A percentile compares a stretch with the other conserved stretches of the same genome.
Conservation (phyloP, 2,888 invertebrate species). For the Pimpla rufipes region DNA sequence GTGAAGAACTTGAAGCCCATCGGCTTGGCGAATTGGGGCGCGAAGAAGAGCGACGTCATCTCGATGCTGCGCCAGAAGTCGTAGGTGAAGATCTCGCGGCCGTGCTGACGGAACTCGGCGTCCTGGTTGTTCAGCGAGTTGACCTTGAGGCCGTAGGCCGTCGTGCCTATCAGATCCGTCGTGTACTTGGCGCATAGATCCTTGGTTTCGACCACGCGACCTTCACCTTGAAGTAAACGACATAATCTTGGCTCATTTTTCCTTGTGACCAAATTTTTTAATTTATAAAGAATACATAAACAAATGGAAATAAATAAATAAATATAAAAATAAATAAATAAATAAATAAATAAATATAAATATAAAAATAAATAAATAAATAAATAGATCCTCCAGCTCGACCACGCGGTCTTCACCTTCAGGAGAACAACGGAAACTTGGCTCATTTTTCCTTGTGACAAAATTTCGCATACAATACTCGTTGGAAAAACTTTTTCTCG, state of each 20-base stretch:
- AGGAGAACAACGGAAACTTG: too few species aligned
- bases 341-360: too few species aligned
- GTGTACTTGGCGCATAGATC: constrained; percentile 79
- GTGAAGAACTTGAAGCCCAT: constrained; percentile 84
- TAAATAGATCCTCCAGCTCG: too few species aligned
- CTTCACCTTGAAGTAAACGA: constrained; percentile 64
- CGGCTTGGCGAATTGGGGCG: constrained; percentile 83
- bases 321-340: too few species aligned
- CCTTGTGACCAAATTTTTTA: neutral
- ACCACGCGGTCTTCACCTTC: too few species aligned
- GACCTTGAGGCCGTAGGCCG: constrained; percentile 86
- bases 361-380: too few species aligned
- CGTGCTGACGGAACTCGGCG: constrained; percentile 84
- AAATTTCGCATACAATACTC: too few species aligned
- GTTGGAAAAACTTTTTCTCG: too few species aligned
- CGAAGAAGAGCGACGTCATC: constrained; percentile 84
- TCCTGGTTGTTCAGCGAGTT: constrained; percentile 85
- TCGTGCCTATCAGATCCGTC: constrained; percentile 85
- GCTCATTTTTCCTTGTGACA: too few species aligned
- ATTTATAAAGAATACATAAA: neutral
- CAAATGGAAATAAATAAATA: too few species aligned
- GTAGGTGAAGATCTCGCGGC: constrained; percentile 84
- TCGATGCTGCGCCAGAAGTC: constrained; percentile 81
- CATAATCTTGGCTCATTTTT: neutral
- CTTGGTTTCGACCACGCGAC: constrained; percentile 77